Percentiles rank a stretch among this genome's conserved stretches.
phyloP scores from a whole-genome alignment of 2,113 vertebrate species.

The Gallinago undulata region DNA sequence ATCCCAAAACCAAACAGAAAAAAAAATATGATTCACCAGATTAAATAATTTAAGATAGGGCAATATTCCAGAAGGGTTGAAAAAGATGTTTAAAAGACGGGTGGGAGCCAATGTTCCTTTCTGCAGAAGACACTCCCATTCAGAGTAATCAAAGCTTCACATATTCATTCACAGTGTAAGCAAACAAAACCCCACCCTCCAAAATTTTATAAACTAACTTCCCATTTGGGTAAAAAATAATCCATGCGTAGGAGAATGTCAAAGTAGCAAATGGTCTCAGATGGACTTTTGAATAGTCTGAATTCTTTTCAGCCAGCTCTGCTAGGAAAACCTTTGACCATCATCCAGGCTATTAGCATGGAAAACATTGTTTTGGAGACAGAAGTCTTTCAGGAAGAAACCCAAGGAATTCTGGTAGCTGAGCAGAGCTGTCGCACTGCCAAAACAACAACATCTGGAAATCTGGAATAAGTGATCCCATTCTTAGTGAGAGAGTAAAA shows the following conservation, averaged over 20 bases:
- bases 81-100: not conserved
- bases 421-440: not conserved
- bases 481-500: not conserved
- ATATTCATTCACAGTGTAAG: not conserved
- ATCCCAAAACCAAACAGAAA: not conserved
- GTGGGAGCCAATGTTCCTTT: not conserved
- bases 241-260: not conserved
- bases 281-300: conserved; percentile 20
- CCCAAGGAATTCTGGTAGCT: conserved; percentile 24
- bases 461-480: not conserved
- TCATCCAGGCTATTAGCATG: conserved; percentile 25
- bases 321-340: conserved; percentile 39
- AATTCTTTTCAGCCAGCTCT: conserved; percentile 40
- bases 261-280: not conserved
- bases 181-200: not conserved
- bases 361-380: conserved; percentile 47
- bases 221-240: conserved; percentile 8
- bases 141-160: not conserved
- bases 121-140: not conserved
- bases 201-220: not conserved
- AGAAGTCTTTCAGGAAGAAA: conserved; percentile 35
- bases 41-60: not conserved
- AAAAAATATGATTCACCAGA: not conserved
- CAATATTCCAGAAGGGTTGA: not conserved
- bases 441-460: conserved; percentile 36